Evolutionary conservation across 2,113 vertebrate species (phyloP).

Genomic region (Fukomys damarensis): DNA sequence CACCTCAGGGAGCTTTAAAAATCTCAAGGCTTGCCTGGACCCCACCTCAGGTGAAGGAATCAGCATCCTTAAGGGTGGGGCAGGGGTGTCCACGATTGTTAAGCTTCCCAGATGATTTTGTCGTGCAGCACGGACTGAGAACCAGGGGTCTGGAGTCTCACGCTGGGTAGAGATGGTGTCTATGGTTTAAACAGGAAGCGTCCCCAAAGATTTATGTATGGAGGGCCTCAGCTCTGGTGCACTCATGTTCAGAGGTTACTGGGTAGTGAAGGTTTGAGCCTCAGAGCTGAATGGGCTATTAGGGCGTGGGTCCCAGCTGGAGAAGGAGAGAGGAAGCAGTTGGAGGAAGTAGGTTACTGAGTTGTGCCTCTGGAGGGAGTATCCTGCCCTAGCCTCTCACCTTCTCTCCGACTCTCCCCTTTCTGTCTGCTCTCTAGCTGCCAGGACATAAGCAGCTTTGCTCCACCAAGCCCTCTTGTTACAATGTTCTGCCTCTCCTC

Average conservation of each 20-base stretch:
- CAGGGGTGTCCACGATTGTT: accelerated
- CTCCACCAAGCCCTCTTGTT: background rate
- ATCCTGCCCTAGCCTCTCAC: background rate
- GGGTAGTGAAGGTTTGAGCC: background rate
- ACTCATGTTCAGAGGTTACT: background rate
- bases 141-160: background rate
- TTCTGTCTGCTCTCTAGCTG: background rate
- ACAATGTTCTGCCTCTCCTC: background rate
- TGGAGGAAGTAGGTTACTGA: background rate
- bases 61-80: background rate
- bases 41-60: background rate
- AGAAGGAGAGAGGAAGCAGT: too few relatives aligned
- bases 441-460: background rate
- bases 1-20: background rate
- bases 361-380: background rate
- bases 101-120: background rate
- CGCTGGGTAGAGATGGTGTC: too few relatives aligned
- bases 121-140: background rate
- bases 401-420: background rate
- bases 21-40: background rate
- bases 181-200: background rate
- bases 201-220: background rate
- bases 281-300: background rate
- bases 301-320: background rate
- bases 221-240: background rate